Evolutionary conservation across 2,888 invertebrate genomes (phyloP), one percentile per base, ranked within the genome.

Genomic region (Phyllotreta cruciferae): DNA sequence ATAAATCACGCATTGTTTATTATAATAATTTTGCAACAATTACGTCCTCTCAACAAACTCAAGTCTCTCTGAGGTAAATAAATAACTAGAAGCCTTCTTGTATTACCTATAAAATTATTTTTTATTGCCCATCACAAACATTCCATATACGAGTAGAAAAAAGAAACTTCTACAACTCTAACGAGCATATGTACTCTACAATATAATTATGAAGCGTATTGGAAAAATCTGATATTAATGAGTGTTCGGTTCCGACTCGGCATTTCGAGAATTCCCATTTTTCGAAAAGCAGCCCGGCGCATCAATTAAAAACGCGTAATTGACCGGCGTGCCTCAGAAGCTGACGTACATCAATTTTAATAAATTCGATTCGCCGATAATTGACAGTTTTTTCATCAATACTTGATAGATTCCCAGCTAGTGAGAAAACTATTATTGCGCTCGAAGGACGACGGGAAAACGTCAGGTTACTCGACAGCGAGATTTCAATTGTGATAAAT

Each of bases 301-400:
- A 66, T 63, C 61, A 65, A 66, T 63, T 63, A 63, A 65, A 64
- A 64, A 63, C 54, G 44, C 44, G 24, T 63, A 67, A 66, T 70
- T 64, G 64, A 67, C 66, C 64, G 47, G 58, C 61, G 62, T 58
- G 64, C 57, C 34, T 44, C 55, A 60, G 52, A 56, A 45, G 45
- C 63, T 66, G 70, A 71, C 70, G 64, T 70, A 57, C 56, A 67
- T 71, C 61, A 68, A 60, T 67, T 68, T 62, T 71, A 72, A 74
- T 73, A 71, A 68, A 71, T 71, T 67, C 71, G 68, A 68, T 72
- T 68, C 70, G 68, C 61, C 66, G 61, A 62, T 72, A 73, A 72
- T 73, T 72, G 71, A 72, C 71, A 70, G 64, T 64, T 61, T 67
- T 69, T 64, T 63, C 36, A 64, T 60, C 36, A 37, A 39, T 37